Base-by-base conservation (phyloP, 2,888 invertebrate species). In the Pseudeuparius sepicola region DNA sequence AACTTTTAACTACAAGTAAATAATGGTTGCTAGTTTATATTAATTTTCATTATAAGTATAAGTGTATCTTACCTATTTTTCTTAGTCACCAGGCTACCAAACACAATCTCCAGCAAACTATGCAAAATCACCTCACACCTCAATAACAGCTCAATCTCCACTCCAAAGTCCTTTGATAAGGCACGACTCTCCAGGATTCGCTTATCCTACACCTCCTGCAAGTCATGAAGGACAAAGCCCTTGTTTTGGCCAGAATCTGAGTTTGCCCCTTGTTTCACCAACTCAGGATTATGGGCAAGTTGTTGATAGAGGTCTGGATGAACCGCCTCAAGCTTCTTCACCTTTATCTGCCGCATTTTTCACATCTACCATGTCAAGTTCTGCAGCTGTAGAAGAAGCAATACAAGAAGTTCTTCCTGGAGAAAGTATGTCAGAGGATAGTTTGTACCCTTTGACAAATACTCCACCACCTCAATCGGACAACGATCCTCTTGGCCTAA, bases 181-280 rank as follows among this genome's bases (percentile, higher is more conserved):
- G 41, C 71, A 72, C 50, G 73, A 73, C 38, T 81, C 82, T n/a
- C 82, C 82, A 1, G 77, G 80, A 20, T 70, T 87, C 50, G 75
- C 83, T 13, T 88, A 87, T 55, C 87, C 88, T 2, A 88, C 88
- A 5, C 88, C 88, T 13, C 87, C 88, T 3, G 86, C 87, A 2
- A 87, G 86, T 48, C 86, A 86, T 49, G 87, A 86, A 63, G 84
- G 84, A 13, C 75, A 79, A 39, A 75, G 78, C 42, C 80, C 78
- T 6, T 62, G 60, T 39, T 63, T 61, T 42, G 61, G 58, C 7
- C 62, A 60, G 43, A 60, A 57, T 39, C 49, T 61, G 3, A 48
- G 59, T 16, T 50, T 64, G 14, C 62, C 64, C 3, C 52, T 64
- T 55, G 61, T 63, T 3, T 64, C 64, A 3, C 64, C 64, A 0